A percentile compares a stretch with the other conserved stretches of the same genome.
phyloP scores from a whole-genome alignment of 2,113 vertebrate species.

The Macrotis lagotis region DNA sequence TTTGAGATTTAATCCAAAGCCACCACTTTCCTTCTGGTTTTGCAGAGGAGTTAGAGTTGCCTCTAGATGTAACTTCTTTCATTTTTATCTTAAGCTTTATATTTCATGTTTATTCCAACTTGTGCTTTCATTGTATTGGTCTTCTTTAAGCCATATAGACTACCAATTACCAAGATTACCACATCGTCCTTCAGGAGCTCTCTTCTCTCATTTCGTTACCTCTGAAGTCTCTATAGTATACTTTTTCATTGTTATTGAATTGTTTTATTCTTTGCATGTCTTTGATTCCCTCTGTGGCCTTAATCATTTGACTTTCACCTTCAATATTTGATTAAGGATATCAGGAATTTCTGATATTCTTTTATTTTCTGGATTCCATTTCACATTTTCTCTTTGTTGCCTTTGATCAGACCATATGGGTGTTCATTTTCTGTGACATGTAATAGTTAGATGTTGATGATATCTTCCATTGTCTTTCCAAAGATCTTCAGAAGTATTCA shows the following conservation, averaged over 20 bases:
- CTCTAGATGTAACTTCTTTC: background rate
- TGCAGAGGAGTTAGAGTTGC: background rate
- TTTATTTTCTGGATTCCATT: background rate
- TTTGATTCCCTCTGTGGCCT: background rate
- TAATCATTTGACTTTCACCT: background rate
- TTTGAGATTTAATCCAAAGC: background rate
- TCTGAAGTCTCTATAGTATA: background rate
- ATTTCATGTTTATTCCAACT: background rate
- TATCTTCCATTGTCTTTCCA: background rate
- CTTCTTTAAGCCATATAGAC: background rate
- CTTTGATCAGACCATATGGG: background rate
- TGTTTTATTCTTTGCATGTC: background rate
- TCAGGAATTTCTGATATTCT: background rate
- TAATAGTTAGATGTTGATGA: background rate
- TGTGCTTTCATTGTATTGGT: background rate
- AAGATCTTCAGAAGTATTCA: background rate
- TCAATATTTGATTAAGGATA: background rate
- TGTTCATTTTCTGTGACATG: background rate
- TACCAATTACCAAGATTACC: background rate
- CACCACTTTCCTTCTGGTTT: background rate
- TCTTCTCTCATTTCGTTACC: background rate
- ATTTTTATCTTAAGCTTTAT: background rate
- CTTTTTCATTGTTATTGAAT: background rate
- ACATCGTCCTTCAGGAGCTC: background rate
- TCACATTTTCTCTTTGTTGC: background rate